These are phyloP conservation scores for Bradypus variegatus DNA, from an alignment of 2,797 vertebrate genomes.

Conservation along the genomic window DNA sequence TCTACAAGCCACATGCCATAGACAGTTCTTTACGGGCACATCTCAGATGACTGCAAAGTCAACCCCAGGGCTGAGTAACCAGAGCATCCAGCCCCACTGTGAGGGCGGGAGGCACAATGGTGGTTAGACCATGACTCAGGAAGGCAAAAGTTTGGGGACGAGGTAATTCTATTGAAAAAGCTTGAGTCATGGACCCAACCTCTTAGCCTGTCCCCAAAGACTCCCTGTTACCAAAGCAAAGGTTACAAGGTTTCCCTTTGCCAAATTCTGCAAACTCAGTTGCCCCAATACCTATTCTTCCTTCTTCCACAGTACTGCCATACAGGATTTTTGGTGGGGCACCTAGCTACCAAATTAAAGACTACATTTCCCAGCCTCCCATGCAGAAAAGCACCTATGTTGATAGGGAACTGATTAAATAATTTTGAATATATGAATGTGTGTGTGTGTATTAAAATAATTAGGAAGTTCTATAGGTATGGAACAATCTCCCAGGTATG, in stretches of 20 bases:
- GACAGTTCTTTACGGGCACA: not conserved
- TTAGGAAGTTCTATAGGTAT: not conserved
- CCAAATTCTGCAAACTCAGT: not conserved
- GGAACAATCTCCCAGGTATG: not conserved
- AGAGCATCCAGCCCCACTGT: not conserved
- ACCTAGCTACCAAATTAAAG: not conserved
- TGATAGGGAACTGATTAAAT: not conserved
- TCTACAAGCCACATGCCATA: not conserved
- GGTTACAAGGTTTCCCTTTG: not conserved
- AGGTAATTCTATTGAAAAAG: not conserved
- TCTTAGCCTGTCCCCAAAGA: not conserved
- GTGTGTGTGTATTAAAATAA: not conserved
- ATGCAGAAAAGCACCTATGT: not conserved
- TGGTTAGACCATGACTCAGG: not conserved
- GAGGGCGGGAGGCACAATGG: rapidly evolving
- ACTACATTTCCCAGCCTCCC: not conserved
- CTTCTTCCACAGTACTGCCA: not conserved
- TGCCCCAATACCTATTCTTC: not conserved
- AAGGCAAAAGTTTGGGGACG: not conserved
- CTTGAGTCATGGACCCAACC: not conserved
- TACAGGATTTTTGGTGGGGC: not conserved
- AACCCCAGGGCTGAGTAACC: not conserved
- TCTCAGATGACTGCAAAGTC: not conserved
- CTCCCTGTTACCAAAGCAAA: not conserved
- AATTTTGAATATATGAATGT: not conserved